Evolutionary conservation across 2,888 invertebrate species (phyloP).

Genomic region (Alcis repandata): DNA sequence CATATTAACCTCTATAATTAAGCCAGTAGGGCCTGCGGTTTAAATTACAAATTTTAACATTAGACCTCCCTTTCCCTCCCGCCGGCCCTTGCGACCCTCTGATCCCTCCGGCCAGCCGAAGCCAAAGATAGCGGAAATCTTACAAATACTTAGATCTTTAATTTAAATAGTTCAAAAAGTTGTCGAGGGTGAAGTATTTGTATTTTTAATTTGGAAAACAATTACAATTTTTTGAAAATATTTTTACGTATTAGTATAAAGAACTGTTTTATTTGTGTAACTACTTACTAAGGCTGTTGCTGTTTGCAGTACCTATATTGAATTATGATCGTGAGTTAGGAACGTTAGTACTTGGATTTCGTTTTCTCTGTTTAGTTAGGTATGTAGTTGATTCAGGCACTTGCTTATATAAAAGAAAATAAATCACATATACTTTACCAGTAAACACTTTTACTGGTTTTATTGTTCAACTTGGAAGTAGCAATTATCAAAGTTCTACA

Average conservation of each 20-base stretch:
- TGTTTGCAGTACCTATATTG: neutral
- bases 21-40: slow-evolving; percentile 47
- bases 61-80: slow-evolving; percentile 20
- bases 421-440: neutral
- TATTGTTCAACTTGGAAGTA: neutral
- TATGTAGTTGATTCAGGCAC: neutral
- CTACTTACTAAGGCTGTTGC: too few species aligned
- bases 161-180: slow-evolving; percentile 34
- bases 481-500: neutral
- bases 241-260: too few species aligned
- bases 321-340: neutral
- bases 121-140: slow-evolving; percentile 29
- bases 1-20: slow-evolving; percentile 57
- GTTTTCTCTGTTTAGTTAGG: too few species aligned
- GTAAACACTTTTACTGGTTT: neutral
- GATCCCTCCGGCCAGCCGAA: slow-evolving; percentile 11
- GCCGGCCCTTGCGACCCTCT: slow-evolving; percentile 1
- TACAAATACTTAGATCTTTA: slow-evolving; percentile 31
- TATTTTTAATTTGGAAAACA: neutral
- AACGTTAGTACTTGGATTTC: too few species aligned
- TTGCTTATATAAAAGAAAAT: neutral
- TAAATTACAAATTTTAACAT: slow-evolving; percentile 57
- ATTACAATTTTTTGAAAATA: neutral
- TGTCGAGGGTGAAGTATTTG: slow-evolving; percentile 3
- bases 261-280: too few species aligned